Evolutionary conservation across 2,797 vertebrate species (phyloP).

Genomic region (Cossypha niveicapilla): DNA sequence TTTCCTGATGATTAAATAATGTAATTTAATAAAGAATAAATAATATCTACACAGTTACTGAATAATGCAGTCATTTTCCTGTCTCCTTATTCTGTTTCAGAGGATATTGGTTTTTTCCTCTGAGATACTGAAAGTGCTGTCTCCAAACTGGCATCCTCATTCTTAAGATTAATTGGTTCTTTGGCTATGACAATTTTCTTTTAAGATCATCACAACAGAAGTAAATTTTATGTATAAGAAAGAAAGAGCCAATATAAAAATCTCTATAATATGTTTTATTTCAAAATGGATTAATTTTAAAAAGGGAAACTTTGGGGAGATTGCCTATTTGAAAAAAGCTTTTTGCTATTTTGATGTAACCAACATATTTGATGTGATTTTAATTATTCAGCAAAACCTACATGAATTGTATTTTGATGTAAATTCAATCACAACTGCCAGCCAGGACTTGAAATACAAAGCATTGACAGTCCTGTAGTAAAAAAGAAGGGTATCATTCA

Average conservation of each 20-base stretch:
- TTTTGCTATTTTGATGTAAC: background rate
- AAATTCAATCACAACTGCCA: background rate
- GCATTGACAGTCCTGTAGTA: background rate
- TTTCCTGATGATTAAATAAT: background rate
- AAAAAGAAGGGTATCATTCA: background rate
- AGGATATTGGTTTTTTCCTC: background rate
- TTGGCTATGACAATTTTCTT: background rate
- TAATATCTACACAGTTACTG: background rate
- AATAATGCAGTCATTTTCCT: background rate
- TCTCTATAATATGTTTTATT: background rate
- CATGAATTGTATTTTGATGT: background rate
- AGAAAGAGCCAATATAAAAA: background rate
- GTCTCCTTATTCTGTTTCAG: background rate
- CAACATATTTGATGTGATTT: background rate
- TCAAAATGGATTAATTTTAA: background rate
- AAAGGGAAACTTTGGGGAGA: background rate
- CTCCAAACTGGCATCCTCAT: background rate
- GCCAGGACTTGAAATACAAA: background rate
- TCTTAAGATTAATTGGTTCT: background rate
- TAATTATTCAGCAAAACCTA: background rate
- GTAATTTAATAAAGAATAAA: background rate
- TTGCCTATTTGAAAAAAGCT: background rate
- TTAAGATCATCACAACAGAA: background rate
- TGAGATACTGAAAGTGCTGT: background rate
- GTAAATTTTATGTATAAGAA: background rate